A percentile compares a stretch with the other conserved stretches of the same genome.
Evolutionary conservation across 2,113 vertebrate genomes (phyloP).

Genomic region (Cephalopholis sonnerati): DNA sequence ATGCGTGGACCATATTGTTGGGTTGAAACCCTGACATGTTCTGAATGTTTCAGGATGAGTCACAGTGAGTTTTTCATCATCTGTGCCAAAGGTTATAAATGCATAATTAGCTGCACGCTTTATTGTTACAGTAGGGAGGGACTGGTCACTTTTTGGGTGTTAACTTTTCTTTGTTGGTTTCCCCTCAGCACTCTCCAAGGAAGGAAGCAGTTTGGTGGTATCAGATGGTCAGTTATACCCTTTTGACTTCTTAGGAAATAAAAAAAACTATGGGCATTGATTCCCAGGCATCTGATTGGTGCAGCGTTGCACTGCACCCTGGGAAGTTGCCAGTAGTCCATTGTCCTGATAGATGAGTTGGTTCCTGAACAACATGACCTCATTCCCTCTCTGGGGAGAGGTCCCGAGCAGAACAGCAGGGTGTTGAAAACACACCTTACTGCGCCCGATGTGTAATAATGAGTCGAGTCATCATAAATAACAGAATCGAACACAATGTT

Average conservation of each 20-base stretch:
- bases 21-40: too few relatives aligned
- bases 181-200: constrained; percentile 37
- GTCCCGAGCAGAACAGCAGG: constrained; percentile 8
- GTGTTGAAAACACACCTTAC: constrained; percentile 28
- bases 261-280: constrained; percentile 39
- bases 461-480: background rate
- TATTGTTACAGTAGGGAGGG: constrained; percentile 42
- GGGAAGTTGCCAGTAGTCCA: constrained; percentile 58
- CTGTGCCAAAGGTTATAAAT: background rate
- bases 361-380: constrained; percentile 82
- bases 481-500: background rate
- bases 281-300: constrained; percentile 73
- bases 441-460: constrained; percentile 15
- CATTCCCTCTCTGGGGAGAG: constrained; percentile 56
- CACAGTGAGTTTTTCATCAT: constrained; percentile 7
- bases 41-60: background rate
- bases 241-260: constrained; percentile 59
- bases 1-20: background rate
- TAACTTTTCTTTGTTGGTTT: constrained; percentile 61
- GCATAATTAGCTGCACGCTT: constrained; percentile 13
- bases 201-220: constrained; percentile 67
- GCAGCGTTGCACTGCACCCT: constrained; percentile 51
- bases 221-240: constrained; percentile 46
- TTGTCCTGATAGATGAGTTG: constrained; percentile 77
- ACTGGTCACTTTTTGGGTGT: constrained; percentile 51